Evolutionary conservation across 2,888 invertebrate genomes (phyloP).

Genomic region (Chrysodeixis includens): DNA sequence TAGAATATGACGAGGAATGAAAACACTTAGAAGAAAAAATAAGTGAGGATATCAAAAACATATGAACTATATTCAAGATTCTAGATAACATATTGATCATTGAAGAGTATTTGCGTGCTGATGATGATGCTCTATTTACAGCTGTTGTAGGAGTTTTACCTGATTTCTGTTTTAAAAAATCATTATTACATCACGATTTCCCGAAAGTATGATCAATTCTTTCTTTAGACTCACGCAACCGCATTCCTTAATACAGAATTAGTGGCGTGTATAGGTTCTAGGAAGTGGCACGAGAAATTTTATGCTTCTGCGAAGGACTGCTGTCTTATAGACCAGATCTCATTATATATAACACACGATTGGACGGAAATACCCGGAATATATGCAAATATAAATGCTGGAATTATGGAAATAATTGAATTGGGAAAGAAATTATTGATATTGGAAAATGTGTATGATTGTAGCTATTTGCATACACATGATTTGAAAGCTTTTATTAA

Average conservation of each 20-base stretch:
- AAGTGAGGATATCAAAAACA: neutral
- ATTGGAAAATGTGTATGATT: neutral
- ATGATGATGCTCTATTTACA: neutral
- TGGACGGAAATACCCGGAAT: conserved; percentile 48
- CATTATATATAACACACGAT: conserved; percentile 49
- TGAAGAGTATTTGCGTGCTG: neutral
- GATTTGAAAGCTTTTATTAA: conserved; percentile 24
- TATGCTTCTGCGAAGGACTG: conserved; percentile 62
- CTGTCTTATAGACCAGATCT: conserved; percentile 48
- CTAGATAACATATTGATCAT: neutral
- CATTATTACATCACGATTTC: conserved; percentile 22
- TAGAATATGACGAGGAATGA: conserved; percentile 16
- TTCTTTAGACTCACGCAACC: conserved; percentile 48
- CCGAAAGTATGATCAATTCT: conserved; percentile 41
- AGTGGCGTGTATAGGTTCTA: conserved; percentile 59
- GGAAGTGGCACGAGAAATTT: conserved; percentile 58
- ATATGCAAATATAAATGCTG: conserved; percentile 17
- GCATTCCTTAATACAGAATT: conserved; percentile 59
- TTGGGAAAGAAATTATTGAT: neutral
- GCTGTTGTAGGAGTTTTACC: conserved; percentile 4
- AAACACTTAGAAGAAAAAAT: conserved; percentile 13
- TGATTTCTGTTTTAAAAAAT: conserved; percentile 15
- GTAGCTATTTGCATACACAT: neutral
- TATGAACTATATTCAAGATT: neutral
- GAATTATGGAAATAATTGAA: neutral